Evolutionary conservation across 2,888 invertebrate genomes (phyloP), one percentile per base, ranked within the genome.

Genomic region (Drosophila macrothrix): DNA sequence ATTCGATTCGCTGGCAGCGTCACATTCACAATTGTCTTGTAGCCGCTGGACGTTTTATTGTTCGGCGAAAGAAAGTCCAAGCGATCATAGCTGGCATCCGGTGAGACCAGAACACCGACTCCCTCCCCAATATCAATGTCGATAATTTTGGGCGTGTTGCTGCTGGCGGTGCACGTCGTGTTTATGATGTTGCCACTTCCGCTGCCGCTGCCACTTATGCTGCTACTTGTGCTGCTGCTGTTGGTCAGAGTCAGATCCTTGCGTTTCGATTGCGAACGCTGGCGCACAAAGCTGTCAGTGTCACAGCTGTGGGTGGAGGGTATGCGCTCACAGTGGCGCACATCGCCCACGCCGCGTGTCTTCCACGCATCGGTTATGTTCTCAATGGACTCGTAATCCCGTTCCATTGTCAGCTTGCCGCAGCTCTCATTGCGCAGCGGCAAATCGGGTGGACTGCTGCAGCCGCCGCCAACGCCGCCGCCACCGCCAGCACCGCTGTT

Each of bases 31-130:
- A 96, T 95, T 76, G 96, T 96, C 90, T 96, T 96, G 90, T 97
- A 97, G 12, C 95, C 94, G 28, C 95, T 94, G 72, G 96, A 96
- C 63, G 95, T 94, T 76, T 96, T 96, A 78, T 95, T 95, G 67
- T 96, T 95, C 0, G 97, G 96, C 16, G 97, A 96, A 90, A 97
- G 96, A 91, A 97, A 96, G 90, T 97, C 96, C 68, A 97, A 93
- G 73, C 96, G 96, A 92, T 97, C 97, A 93, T 97, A 97, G 89
- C 96, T 95, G 72, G 95, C 94, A 88, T 95, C 92, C 33, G 75
- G 59, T 5, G 75, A 64, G 16, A 72, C 49, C 5, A 77, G 50
- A 35, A 74, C 46, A 19, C 60, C 60, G 6, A 49, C 70, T 12
- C 86, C 85, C 69, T 93, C 93, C 4, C 92, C 92, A 55, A 91